Percentiles rank a stretch among this genome's conserved stretches.
phyloP scores from a whole-genome alignment of 1,140 invertebrate genomes.

The Pectinophora gossypiella region DNA sequence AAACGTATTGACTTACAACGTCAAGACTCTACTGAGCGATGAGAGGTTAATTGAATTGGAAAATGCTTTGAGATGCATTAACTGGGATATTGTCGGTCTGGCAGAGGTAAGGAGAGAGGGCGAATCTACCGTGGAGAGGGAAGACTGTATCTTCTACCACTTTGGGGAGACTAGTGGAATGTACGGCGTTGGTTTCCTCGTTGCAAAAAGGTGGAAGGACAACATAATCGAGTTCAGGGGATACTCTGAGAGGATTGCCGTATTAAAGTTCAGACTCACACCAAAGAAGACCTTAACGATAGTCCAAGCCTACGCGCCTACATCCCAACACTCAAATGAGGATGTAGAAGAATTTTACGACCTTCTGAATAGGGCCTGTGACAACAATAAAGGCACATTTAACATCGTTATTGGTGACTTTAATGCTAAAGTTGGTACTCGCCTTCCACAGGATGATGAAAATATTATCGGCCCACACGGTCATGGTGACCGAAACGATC shows the following conservation, averaged over 20 bases:
- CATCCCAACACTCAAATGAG: too few species aligned
- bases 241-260: not conserved
- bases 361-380: too few species aligned
- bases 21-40: too few species aligned
- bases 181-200: slow-evolving; percentile 14
- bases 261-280: not conserved
- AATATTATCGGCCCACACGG: not conserved
- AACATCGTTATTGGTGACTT: too few species aligned
- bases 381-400: too few species aligned
- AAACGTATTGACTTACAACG: too few species aligned
- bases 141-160: slow-evolving; percentile 12
- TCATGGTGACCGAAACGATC: not conserved
- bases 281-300: too few species aligned
- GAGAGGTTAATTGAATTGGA: too few species aligned
- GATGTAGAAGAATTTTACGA: too few species aligned
- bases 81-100: slow-evolving; percentile 15
- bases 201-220: not conserved
- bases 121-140: slow-evolving; percentile 13
- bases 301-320: too few species aligned
- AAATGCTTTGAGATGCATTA: too few species aligned
- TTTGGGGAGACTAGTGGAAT: slow-evolving; percentile 11
- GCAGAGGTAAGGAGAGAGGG: slow-evolving; percentile 13
- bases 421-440: too few species aligned
- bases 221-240: not conserved
- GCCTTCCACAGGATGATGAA: not conserved